Conservation (phyloP, 2,888 invertebrate species). For the Dione juno region DNA sequence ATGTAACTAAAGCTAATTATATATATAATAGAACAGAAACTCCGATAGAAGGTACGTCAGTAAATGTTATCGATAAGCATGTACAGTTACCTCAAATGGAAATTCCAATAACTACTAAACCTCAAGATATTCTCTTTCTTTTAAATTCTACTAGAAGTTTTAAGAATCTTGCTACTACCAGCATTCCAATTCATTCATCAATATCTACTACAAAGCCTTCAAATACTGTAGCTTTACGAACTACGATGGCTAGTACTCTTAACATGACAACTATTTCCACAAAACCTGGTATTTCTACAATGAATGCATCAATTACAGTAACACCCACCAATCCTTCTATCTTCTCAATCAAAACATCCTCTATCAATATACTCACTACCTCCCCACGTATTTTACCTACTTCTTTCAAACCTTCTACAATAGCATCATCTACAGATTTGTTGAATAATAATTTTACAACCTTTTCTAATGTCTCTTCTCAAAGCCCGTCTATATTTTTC, state of each 20-base stretch:
- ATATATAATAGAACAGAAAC: slow-evolving; percentile 56
- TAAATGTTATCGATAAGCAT: slow-evolving; percentile 45
- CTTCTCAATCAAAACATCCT: neutral
- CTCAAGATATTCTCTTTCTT: slow-evolving; percentile 27
- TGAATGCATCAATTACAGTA: neutral
- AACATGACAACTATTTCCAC: slow-evolving; percentile 15
- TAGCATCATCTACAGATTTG: neutral
- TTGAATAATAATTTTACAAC: neutral
- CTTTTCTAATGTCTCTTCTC: neutral
- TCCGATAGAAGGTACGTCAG: slow-evolving; percentile 48
- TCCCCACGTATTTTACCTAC: neutral
- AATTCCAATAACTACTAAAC: slow-evolving; percentile 41
- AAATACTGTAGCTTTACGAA: slow-evolving; percentile 33
- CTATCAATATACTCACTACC: neutral
- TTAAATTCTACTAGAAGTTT: slow-evolving; percentile 35
- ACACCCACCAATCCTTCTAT: neutral
- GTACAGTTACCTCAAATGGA: slow-evolving; percentile 42
- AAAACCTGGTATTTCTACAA: neutral
- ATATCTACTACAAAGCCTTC: slow-evolving; percentile 41
- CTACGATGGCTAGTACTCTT: slow-evolving; percentile 12
- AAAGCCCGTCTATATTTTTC: neutral
- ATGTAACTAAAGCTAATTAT: slow-evolving; percentile 44
- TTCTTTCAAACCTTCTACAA: neutral
- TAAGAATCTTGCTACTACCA: slow-evolving; percentile 38
- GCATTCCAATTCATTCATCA: slow-evolving; percentile 38